These are phyloP conservation scores for Trilocha varians DNA, from an alignment of 2,888 invertebrate genomes.

Conservation along the genomic window DNA sequence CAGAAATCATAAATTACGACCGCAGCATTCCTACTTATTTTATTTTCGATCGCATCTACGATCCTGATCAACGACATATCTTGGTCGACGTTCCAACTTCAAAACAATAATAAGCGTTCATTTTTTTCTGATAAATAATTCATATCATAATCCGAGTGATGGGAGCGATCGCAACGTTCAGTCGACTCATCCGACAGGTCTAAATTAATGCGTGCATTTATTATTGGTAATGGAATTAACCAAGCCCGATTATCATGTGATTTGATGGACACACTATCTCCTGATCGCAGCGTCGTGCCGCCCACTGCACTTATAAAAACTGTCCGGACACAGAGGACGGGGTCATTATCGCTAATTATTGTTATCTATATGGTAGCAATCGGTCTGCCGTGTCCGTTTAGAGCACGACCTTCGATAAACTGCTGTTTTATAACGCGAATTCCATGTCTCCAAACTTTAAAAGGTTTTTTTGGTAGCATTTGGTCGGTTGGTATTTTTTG, in stretches of 20 bases:
- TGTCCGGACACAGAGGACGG: constrained; percentile 41
- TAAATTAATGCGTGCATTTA: constrained; percentile 73
- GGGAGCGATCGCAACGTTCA: constrained; percentile 57
- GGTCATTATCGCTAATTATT: constrained; percentile 70
- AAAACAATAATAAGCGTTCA: constrained; percentile 61
- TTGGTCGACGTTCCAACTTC: constrained; percentile 49
- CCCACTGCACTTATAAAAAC: constrained; percentile 59
- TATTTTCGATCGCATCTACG: constrained; percentile 30
- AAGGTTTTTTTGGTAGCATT: constrained; percentile 29
- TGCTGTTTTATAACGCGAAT: constrained; percentile 52
- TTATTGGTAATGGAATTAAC: constrained; percentile 73
- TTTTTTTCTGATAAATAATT: constrained; percentile 68
- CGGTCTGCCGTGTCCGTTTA: constrained; percentile 54
- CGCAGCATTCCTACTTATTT: constrained; percentile 31
- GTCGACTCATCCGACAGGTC: constrained; percentile 69
- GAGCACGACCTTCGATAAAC: constrained; percentile 41
- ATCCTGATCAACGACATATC: constrained; percentile 43
- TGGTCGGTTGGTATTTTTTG: constrained; percentile 33
- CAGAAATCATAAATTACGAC: constrained; percentile 18
- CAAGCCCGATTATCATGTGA: constrained; percentile 70
- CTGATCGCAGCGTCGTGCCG: constrained; percentile 51
- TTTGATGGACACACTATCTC: constrained; percentile 71
- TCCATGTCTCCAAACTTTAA: constrained; percentile 43
- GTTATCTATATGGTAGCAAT: constrained; percentile 70
- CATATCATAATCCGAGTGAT: constrained; percentile 71